phyloP scores from a whole-genome alignment of 2,797 vertebrate species.

The Clarias pachynema region DNA sequence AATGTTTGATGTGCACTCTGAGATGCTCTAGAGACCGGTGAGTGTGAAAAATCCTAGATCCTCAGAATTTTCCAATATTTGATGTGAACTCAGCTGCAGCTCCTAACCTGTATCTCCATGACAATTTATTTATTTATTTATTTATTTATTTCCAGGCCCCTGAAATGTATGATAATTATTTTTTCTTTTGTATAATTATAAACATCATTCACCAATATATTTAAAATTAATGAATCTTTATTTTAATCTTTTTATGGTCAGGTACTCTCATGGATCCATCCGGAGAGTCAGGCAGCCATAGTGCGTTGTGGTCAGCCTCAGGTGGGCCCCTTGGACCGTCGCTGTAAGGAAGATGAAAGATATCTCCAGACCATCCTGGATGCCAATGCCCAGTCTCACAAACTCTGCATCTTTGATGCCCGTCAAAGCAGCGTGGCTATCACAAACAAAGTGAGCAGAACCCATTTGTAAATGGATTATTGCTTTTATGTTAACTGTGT shows the following conservation, averaged over 20 bases:
- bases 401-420: constrained; percentile 92
- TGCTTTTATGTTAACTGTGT: neutral
- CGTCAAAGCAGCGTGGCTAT: constrained; percentile 88
- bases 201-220: neutral
- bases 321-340: constrained; percentile 89
- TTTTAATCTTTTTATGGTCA: constrained; percentile 53
- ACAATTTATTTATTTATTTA: too few species aligned
- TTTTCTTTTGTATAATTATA: neutral
- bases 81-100: too few species aligned
- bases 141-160: too few species aligned
- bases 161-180: too few species aligned
- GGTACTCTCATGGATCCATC: constrained; percentile 97
- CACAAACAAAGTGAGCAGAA: constrained; percentile 85
- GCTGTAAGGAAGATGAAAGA: constrained; percentile 93
- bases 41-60: too few species aligned
- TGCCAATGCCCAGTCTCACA: constrained; percentile 96
- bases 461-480: neutral
- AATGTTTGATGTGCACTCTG: too few species aligned
- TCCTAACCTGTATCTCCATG: too few species aligned
- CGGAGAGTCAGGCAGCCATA: constrained; percentile 92
- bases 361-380: constrained; percentile 94
- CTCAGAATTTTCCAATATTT: too few species aligned
- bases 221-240: neutral
- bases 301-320: constrained; percentile 90
- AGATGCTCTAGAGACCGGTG: too few species aligned